Percentiles rank a stretch among this genome's conserved stretches.
phyloP scores from a whole-genome alignment of 2,888 invertebrate species.

The Petrolisthes manimaculis region DNA sequence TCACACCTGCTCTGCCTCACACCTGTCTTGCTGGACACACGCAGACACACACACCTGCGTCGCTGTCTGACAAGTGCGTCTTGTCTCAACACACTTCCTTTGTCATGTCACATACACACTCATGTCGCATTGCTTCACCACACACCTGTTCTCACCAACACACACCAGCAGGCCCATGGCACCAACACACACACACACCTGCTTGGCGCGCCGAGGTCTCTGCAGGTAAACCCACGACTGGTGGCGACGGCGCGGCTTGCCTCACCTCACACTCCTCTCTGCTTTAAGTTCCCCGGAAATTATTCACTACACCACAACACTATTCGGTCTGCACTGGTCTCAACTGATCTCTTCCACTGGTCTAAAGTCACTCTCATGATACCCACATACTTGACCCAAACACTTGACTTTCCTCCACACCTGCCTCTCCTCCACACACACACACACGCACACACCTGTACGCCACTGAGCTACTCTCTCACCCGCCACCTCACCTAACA shows the following conservation, averaged over 20 bases:
- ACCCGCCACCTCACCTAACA: neutral
- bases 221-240: slow-evolving; percentile 8
- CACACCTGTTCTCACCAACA: neutral
- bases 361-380: neutral
- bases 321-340: neutral
- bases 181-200: slow-evolving; percentile 1
- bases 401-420: neutral
- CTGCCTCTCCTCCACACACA: neutral
- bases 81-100: neutral
- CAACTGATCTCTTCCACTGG: neutral
- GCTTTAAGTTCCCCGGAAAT: slow-evolving; percentile 37
- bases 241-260: slow-evolving; percentile 12
- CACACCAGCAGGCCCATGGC: neutral
- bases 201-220: neutral
- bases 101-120: neutral
- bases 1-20: neutral
- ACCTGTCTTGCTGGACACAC: neutral
- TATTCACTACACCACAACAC: slow-evolving; percentile 23
- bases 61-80: neutral
- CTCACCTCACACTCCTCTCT: neutral
- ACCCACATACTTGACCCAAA: neutral
- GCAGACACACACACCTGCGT: neutral
- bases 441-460: neutral
- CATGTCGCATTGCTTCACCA: neutral
- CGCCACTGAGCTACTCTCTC: neutral